Base-by-base conservation (phyloP, 2,113 vertebrate species). In the Sciurus niger region DNA sequence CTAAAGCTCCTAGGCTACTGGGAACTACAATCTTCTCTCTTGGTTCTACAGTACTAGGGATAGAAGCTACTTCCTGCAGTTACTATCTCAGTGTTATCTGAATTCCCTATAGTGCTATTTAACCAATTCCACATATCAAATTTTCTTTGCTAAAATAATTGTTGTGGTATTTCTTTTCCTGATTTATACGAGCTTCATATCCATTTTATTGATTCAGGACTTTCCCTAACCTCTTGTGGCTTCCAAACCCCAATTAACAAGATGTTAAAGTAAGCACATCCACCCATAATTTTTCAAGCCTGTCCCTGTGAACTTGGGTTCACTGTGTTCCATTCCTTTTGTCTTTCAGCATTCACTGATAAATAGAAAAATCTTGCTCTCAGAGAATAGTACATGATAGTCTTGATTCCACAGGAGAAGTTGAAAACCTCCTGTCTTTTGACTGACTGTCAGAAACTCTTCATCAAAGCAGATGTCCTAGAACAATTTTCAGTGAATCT, bases 381-480 rank as follows among this genome's bases (percentile, higher is more conserved):
- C 14, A 48, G 24, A 60, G 37, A 79, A 18, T 25, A 40, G 24
- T 85, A 65, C 65, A 73, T 22, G 17, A 73, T 89, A 55, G 65
- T 58, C 43, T 90, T 48, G 25, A 3, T 90, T 89, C 74, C 60
- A 67, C 46, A 10, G 48, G 30, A 86, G 25, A 86, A 94, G 37
- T 24, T 60, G 17, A 58, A 73, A 51, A 34, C 37, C 72, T 40
- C 3, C 40, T 46, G 4, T 32, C 43, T 70, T 80, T 94, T 82
- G 37, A 51, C 78, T 80, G 65, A 13, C 25, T 85, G 12, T n/a
- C 43, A 93, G 84, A 93, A 68, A 77, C 55, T 22, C 40, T 55
- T 74, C 46, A 80, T 86, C 74, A 79, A 86, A 86, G 89, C 73
- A 67, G 53, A 80, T 85, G 58, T 34, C 65, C 37, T 58, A 28